phyloP scores from a whole-genome alignment of 2,888 invertebrate species.

The Dryobotodes eremita region DNA sequence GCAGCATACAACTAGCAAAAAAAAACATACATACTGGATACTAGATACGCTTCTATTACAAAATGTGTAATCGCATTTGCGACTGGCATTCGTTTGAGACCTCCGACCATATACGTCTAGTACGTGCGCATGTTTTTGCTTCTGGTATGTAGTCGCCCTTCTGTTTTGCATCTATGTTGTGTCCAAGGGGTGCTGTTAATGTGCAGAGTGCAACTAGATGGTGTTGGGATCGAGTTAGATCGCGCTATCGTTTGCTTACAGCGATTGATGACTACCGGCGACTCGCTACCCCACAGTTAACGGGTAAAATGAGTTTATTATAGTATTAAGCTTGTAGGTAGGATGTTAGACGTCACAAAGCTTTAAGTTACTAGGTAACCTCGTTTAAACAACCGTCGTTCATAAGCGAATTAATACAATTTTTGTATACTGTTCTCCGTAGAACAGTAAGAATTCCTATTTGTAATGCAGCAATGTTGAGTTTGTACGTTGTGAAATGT shows the following conservation, averaged over 20 bases:
- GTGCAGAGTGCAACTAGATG: slow-evolving; percentile 18
- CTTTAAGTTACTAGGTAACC: background rate
- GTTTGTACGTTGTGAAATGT: background rate
- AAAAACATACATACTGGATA: background rate
- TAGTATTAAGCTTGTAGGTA: no score
- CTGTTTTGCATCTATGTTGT: background rate
- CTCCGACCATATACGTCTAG: background rate
- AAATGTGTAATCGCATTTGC: background rate
- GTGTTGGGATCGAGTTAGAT: slow-evolving; percentile 25
- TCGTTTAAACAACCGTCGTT: background rate
- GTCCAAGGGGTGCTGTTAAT: background rate
- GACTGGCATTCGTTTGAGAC: background rate
- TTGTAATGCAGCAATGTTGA: background rate
- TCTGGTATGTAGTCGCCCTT: background rate
- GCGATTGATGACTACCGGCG: slow-evolving; percentile 2
- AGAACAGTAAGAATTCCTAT: slow-evolving; percentile 5
- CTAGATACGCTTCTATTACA: background rate
- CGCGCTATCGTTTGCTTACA: no score
- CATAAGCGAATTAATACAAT: background rate
- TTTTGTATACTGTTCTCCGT: slow-evolving; percentile 21
- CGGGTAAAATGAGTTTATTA: no score
- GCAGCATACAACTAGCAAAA: background rate
- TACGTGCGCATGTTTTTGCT: background rate
- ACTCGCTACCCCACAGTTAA: background rate
- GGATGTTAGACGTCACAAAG: background rate